Evolutionary conservation across 1,140 invertebrate genomes (phyloP), one percentile per base, ranked within the genome.

Genomic region (Aphelenchoides fujianensis): DNA sequence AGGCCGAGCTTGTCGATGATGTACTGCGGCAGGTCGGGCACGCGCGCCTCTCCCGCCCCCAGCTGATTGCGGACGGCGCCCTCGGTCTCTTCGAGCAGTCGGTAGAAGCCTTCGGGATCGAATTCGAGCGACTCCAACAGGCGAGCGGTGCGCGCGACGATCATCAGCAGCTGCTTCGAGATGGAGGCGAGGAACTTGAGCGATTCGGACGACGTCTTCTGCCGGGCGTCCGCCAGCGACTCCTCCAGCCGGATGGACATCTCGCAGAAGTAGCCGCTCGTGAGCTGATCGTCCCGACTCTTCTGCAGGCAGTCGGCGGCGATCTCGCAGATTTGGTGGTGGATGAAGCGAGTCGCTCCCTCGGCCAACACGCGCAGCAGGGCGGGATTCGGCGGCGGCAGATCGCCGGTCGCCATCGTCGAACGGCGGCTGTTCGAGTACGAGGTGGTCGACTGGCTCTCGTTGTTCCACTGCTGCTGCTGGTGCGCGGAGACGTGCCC

Each of bases 61-160:
- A 92, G 89, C 82, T 89, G 82, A 72, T 87, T 88, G 85, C 94
- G 93, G 0, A 93, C 94, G 84, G 97, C 93, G 2, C 95, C 95
- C 87, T 99, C 96, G 0, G 95, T 95, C 74, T 93, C 94, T 84
- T 98, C 95, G n/a, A 98, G 87, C 57, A 98, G 88, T 37, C 63
- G 90, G 87, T 98, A 98, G 88, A 98, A 99, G 83, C 97, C 92
- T 86, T 97, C 94, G 1, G 96, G 96, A 88, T 99, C 95, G 87
- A 98, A 99, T 88, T 99, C 95, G 73, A 99, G 88, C 82, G 96
- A 98, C 85, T 98, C 96, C 1, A 99, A 88, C 19, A 99, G 87
- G 12, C 96, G 88, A 3, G 96, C 95, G 52, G 96, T 94, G 63
- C 96, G 88, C n/a, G 94, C 96, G 83, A 98, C 93, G 72, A 97